These are phyloP conservation scores for Coptodon rendalli DNA, from an alignment of 2,113 vertebrate genomes.

Conservation along the genomic window DNA sequence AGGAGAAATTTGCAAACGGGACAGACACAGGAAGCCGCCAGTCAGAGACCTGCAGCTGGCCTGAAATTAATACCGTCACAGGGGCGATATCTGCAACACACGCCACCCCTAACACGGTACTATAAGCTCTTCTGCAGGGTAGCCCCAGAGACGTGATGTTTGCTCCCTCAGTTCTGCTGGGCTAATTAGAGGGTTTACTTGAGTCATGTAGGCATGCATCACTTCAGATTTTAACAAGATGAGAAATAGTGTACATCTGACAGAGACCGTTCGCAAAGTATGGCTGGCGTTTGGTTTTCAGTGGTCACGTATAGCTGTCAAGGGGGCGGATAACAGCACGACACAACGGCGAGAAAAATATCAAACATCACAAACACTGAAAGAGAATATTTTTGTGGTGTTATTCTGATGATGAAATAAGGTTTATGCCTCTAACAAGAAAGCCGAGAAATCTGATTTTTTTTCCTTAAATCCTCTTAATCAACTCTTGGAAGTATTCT, in stretches of 20 bases:
- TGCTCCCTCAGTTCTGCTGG: slow-evolving; percentile 34
- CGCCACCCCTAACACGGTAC: neutral
- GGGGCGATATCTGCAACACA: slow-evolving; percentile 11
- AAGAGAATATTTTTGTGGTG: neutral
- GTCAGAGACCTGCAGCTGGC: slow-evolving; percentile 55
- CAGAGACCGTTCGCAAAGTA: neutral
- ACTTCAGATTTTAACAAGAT: slow-evolving; percentile 42
- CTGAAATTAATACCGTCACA: slow-evolving; percentile 55
- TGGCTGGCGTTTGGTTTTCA: neutral
- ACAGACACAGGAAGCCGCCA: slow-evolving; percentile 67
- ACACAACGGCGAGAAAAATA: neutral
- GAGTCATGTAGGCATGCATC: slow-evolving; percentile 13
- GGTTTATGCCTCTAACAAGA: neutral
- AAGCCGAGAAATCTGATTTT: neutral
- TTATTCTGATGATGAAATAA: neutral
- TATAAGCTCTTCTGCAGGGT: neutral
- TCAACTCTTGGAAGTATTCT: neutral
- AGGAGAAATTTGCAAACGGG: slow-evolving; percentile 63
- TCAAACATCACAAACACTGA: neutral
- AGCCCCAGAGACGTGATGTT: neutral
- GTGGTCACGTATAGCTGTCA: neutral
- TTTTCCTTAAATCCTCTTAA: neutral
- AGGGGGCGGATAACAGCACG: neutral
- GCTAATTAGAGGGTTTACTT: slow-evolving; percentile 34
- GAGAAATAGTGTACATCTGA: slow-evolving; percentile 1